Evolutionary conservation across 2,888 invertebrate genomes (phyloP).

Genomic region (Drosophila birchii): DNA sequence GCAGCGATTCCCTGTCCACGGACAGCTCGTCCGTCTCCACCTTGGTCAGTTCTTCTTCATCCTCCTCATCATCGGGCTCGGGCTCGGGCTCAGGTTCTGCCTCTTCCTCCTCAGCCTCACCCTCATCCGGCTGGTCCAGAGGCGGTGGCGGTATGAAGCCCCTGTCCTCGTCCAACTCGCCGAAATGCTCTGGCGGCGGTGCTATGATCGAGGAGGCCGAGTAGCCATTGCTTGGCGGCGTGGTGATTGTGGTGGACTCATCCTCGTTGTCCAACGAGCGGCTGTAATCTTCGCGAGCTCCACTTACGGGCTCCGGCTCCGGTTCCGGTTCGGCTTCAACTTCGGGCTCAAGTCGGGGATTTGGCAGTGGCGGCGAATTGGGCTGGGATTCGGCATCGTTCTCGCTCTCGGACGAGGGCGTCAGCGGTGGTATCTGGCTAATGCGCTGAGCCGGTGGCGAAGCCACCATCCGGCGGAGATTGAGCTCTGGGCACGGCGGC

Average conservation of each 20-base stretch:
- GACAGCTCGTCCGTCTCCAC: constrained; percentile 68
- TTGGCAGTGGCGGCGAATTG: constrained; percentile 73
- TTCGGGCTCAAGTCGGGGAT: constrained; percentile 40
- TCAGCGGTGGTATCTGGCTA: constrained; percentile 72
- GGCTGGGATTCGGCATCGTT: constrained; percentile 77
- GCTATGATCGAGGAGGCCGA: constrained; percentile 82
- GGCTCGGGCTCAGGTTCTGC: constrained; percentile 45
- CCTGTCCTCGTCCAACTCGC: constrained; percentile 74
- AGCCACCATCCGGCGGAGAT: constrained; percentile 71
- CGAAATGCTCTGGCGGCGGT: constrained; percentile 80
- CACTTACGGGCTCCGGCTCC: constrained; percentile 47
- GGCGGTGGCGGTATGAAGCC: constrained; percentile 76
- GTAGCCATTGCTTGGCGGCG: constrained; percentile 83
- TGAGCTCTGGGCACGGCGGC: constrained; percentile 78
- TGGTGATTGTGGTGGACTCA: constrained; percentile 83
- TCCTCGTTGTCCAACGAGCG: constrained; percentile 80
- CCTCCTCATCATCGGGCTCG: constrained; percentile 46
- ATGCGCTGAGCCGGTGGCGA: constrained; percentile 79
- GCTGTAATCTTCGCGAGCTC: constrained; percentile 69
- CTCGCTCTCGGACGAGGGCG: constrained; percentile 82
- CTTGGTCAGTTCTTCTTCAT: constrained; percentile 68
- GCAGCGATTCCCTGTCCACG: constrained; percentile 51
- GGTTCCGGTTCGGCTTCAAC: constrained; percentile 34
- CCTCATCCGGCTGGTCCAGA: constrained; percentile 50
- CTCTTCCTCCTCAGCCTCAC: constrained; percentile 56